Percentiles rank a stretch among this genome's conserved stretches.
phyloP scores from a whole-genome alignment of 2,113 vertebrate species.

The Copsychus sechellarum region DNA sequence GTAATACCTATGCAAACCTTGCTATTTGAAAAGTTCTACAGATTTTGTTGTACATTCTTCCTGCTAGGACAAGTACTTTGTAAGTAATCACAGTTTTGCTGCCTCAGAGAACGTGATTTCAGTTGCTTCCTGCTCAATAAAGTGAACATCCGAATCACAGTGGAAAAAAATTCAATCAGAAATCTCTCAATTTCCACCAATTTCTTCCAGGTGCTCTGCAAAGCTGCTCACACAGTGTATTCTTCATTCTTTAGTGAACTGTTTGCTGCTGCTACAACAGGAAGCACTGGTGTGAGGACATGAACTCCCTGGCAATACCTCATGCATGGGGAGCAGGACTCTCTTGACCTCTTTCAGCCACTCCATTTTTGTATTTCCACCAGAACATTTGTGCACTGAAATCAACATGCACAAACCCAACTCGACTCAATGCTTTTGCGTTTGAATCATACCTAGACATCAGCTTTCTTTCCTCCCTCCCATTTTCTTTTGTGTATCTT shows the following conservation, averaged over 20 bases:
- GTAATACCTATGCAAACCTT: not conserved
- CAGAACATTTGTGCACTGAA: not conserved
- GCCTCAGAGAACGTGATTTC: not conserved
- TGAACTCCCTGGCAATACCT: not conserved
- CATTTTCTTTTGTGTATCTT: conserved; percentile 51
- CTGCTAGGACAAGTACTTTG: not conserved
- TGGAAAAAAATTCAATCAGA: not conserved
- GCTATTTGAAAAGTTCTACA: not conserved
- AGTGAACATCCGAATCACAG: not conserved
- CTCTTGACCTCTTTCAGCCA: not conserved
- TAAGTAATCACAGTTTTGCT: not conserved
- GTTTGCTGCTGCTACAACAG: not conserved
- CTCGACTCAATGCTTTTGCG: not conserved
- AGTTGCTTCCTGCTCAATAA: not conserved
- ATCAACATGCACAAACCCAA: not conserved
- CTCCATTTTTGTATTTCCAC: not conserved
- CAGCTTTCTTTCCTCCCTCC: not conserved
- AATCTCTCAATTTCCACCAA: not conserved
- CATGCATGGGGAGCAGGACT: not conserved
- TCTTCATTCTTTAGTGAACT: not conserved
- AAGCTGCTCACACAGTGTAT: not conserved
- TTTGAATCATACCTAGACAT: conserved; percentile 2
- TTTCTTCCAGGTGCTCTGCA: not conserved
- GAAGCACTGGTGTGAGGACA: not conserved
- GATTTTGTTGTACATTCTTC: not conserved